A percentile compares a stretch with the other conserved stretches of the same genome.
Evolutionary conservation across 2,113 vertebrate genomes (phyloP).

Genomic region (Upupa epops): DNA sequence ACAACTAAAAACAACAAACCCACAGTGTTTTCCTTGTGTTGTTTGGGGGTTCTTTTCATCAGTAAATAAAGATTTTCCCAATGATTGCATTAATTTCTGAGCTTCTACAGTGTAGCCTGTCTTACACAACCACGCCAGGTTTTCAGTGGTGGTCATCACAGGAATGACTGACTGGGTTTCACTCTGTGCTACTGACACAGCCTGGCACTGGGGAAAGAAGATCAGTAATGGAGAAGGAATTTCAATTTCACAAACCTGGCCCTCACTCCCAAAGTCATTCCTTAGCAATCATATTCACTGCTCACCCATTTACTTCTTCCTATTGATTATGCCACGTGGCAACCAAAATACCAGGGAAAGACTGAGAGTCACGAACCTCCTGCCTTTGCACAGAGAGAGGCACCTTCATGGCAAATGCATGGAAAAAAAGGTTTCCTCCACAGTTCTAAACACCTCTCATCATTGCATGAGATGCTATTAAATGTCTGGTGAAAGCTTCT

Average conservation of each 20-base stretch:
- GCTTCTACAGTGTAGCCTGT: not conserved
- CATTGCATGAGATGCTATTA: not conserved
- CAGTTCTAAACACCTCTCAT: not conserved
- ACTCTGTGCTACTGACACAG: conserved; percentile 27
- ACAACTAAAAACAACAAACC: conserved; percentile 45
- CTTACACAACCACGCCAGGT: not conserved
- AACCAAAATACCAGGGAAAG: not conserved
- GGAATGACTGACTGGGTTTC: conserved; percentile 30
- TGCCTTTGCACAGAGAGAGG: no score
- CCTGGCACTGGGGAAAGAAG: conserved; percentile 20
- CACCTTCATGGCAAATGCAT: no score
- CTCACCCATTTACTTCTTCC: not conserved
- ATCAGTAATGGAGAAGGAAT: conserved; percentile 33
- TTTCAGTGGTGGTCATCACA: conserved; percentile 17
- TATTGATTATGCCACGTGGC: not conserved
- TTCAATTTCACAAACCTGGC: conserved; percentile 22
- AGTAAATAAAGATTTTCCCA: not conserved
- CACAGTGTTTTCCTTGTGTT: not conserved
- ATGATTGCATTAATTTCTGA: not conserved
- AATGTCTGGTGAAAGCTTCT: not conserved
- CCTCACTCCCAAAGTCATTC: not conserved
- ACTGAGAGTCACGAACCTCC: no score
- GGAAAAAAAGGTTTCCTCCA: not conserved
- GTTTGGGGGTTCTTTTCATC: not conserved
- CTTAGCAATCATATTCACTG: not conserved